phyloP scores from a whole-genome alignment of 2,113 vertebrate genomes.

The Climacteris rufus region DNA sequence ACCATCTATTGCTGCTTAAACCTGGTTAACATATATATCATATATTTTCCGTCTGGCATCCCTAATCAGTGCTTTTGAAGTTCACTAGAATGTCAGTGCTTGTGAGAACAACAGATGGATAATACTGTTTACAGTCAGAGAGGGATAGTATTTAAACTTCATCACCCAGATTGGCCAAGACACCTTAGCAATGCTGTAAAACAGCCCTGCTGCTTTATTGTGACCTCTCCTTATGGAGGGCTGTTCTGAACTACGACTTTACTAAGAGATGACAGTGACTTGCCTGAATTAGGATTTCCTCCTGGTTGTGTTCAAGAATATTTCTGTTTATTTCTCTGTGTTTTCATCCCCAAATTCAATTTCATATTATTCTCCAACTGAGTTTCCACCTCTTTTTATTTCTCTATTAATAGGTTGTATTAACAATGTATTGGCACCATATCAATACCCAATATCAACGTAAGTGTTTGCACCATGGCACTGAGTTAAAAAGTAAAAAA shows the following conservation, averaged over 20 bases:
- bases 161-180: neutral
- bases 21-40: neutral
- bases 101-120: conserved; percentile 20
- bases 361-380: neutral
- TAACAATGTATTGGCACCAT: neutral
- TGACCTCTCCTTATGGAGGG: neutral
- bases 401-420: neutral
- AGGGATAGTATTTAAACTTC: neutral
- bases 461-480: neutral
- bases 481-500: neutral
- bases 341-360: neutral
- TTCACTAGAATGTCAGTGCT: neutral
- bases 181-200: neutral
- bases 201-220: neutral
- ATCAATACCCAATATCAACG: neutral
- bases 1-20: neutral
- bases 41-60: neutral
- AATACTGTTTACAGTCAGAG: neutral
- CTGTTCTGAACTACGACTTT: neutral
- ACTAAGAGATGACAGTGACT: neutral
- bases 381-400: neutral
- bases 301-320: neutral
- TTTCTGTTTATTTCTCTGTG: neutral
- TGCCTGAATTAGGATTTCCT: neutral
- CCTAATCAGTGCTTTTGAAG: neutral